A percentile compares a stretch with the other conserved stretches of the same genome.
phyloP scores from a whole-genome alignment of 1,140 invertebrate genomes.

The Notospermus geniculatus region DNA sequence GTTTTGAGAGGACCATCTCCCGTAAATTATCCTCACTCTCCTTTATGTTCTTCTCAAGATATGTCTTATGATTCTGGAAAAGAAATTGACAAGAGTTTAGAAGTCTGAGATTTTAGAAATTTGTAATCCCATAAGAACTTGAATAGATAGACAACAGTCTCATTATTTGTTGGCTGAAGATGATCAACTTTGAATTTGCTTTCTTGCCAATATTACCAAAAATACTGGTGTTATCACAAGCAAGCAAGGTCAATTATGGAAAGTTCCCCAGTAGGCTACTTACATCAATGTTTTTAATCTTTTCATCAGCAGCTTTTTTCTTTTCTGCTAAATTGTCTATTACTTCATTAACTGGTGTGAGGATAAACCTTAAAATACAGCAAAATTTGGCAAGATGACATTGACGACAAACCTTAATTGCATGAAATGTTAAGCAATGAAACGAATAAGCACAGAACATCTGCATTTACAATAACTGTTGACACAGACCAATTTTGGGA shows the following conservation, averaged over 20 bases:
- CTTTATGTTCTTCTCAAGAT: slow-evolving; percentile 75
- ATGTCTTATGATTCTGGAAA: slow-evolving; percentile 68
- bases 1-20: slow-evolving; percentile 69
- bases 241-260: no score
- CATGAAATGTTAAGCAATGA: no score
- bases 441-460: no score
- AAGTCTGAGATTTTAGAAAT: not conserved
- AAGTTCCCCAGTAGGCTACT: slow-evolving; percentile 11
- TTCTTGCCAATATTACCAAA: no score
- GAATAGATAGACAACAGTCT: no score
- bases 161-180: no score
- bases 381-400: no score
- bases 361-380: slow-evolving; percentile 63
- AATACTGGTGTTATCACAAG: no score
- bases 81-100: slow-evolving; percentile 20
- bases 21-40: slow-evolving; percentile 81
- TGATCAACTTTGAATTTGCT: no score
- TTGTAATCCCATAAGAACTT: slow-evolving; percentile 6
- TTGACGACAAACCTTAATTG: no score
- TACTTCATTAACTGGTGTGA: slow-evolving; percentile 67
- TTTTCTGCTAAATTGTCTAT: slow-evolving; percentile 65
- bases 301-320: slow-evolving; percentile 65
- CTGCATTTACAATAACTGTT: no score
- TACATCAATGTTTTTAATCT: slow-evolving; percentile 71
- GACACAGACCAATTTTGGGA: no score